Percentiles rank a stretch among this genome's conserved stretches.
These are phyloP conservation scores for Andrena flavipes DNA, from an alignment of 2,888 invertebrate species.

Conservation along the genomic window DNA sequence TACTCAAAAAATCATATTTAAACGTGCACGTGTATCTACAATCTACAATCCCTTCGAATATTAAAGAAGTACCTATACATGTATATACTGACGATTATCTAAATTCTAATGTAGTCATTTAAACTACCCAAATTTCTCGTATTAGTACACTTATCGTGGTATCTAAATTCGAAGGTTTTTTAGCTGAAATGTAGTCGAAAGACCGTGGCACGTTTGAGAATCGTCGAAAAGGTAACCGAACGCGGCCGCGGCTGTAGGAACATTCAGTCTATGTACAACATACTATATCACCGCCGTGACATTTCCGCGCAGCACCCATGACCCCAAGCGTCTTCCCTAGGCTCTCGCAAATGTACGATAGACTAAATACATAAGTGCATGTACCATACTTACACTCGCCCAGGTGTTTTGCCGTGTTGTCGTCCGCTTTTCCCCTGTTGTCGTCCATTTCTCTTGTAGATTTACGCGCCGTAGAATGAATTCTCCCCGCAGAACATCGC, in stretches of 20 bases:
- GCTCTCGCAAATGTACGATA: slow-evolving; percentile 51
- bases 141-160: not conserved
- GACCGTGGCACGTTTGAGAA: slow-evolving; percentile 30
- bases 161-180: slow-evolving; percentile 6
- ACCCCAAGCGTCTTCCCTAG: slow-evolving; percentile 68
- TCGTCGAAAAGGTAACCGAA: slow-evolving; percentile 67
- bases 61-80: not conserved
- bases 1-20: too few species aligned
- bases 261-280: slow-evolving; percentile 47
- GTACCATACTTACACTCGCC: slow-evolving; percentile 32
- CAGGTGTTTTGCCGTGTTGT: slow-evolving; percentile 6
- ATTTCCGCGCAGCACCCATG: slow-evolving; percentile 72
- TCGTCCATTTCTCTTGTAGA: slow-evolving; percentile 10
- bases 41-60: too few species aligned
- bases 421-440: slow-evolving; percentile 44
- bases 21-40: too few species aligned
- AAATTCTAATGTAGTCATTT: too few species aligned
- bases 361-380: slow-evolving; percentile 22
- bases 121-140: too few species aligned
- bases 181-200: slow-evolving; percentile 28
- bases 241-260: slow-evolving; percentile 59
- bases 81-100: too few species aligned
- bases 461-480: slow-evolving; percentile 13
- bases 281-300: slow-evolving; percentile 66
- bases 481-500: slow-evolving; percentile 20